Conservation (phyloP, 92 coral and sea anemone genomes). For the Phenganax stokvisi region DNA sequence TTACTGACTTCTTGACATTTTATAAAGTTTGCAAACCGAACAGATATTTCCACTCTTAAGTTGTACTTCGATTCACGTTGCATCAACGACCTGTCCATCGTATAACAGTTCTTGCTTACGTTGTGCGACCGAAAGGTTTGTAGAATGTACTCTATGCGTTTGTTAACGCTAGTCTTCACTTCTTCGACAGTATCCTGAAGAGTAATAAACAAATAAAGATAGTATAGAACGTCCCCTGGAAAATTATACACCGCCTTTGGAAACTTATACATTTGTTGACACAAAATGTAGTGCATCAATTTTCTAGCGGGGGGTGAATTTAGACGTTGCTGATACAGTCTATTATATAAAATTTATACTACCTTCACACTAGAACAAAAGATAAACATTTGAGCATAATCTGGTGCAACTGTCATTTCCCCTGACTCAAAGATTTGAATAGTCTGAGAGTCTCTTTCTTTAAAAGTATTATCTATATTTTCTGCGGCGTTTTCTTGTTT, state of each 20-base stretch:
- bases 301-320: no score
- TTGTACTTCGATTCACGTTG: slow-evolving; percentile 56
- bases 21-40: slow-evolving; percentile 68
- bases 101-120: slow-evolving; percentile 60
- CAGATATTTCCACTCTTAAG: slow-evolving; percentile 65
- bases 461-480: slow-evolving; percentile 19
- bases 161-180: slow-evolving; percentile 88
- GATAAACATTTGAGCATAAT: slow-evolving; percentile 73
- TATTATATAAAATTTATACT: not conserved
- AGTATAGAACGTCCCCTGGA: no score
- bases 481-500: not conserved
- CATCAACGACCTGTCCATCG: slow-evolving; percentile 61
- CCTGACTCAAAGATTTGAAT: slow-evolving; percentile 90
- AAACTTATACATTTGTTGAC: no score
- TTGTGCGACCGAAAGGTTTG: slow-evolving; percentile 78
- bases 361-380: slow-evolving; percentile 78
- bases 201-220: not conserved
- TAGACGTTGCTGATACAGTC: not conserved
- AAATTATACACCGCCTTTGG: no score
- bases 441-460: slow-evolving; percentile 47
- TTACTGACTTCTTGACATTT: slow-evolving; percentile 93
- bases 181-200: slow-evolving; percentile 83
- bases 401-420: slow-evolving; percentile 78
- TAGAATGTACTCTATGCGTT: slow-evolving; percentile 78
- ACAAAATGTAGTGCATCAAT: no score